Conservation (phyloP, 2,888 invertebrate genomes). For the Ectemnius continuus region DNA sequence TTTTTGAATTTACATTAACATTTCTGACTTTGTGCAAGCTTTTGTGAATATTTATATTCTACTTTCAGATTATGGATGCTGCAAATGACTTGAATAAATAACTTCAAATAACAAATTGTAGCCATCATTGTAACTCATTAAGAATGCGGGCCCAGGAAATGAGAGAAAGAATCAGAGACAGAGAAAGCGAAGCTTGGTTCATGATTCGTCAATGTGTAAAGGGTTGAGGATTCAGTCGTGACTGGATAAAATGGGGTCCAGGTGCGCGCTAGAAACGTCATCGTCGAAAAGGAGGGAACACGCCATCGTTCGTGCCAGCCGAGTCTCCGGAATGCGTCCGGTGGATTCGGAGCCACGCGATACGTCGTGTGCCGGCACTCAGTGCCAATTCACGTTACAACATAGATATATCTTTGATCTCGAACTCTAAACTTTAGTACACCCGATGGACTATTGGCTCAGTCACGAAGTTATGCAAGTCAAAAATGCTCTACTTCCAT, state of each 20-base stretch:
- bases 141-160: not conserved
- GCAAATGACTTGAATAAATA: no score
- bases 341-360: slow-evolving; percentile 57
- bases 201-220: slow-evolving; percentile 39
- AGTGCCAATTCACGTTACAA: slow-evolving; percentile 29
- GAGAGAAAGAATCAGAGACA: slow-evolving; percentile 31
- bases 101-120: no score
- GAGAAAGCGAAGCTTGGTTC: slow-evolving; percentile 37
- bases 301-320: slow-evolving; percentile 40
- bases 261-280: slow-evolving; percentile 65
- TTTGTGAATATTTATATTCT: no score
- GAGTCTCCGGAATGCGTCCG: slow-evolving; percentile 72
- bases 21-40: no score
- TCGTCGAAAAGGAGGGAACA: slow-evolving; percentile 42
- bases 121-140: no score
- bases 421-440: no score
- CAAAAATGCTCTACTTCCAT: no score
- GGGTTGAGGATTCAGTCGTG: slow-evolving; percentile 17
- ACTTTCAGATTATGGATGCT: no score
- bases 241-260: slow-evolving; percentile 33
- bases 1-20: no score
- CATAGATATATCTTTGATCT: not conserved
- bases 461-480: no score
- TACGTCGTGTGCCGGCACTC: slow-evolving; percentile 38
- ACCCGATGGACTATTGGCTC: no score